These are phyloP conservation scores for Pogona vitticeps DNA, from an alignment of 2,113 vertebrate genomes.

Conservation along the genomic window DNA sequence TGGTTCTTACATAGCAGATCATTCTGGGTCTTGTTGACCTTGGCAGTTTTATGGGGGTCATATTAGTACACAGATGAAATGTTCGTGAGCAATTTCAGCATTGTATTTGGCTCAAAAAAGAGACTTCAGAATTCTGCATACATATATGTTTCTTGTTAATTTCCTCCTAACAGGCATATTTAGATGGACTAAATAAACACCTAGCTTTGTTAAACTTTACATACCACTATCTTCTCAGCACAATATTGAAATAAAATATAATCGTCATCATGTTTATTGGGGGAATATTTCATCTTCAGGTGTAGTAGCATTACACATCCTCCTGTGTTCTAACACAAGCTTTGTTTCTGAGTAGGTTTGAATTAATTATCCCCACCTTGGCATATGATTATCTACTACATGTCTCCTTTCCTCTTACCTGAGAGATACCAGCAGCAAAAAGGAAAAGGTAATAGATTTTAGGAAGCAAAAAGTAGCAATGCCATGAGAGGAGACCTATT, in stretches of 20 bases:
- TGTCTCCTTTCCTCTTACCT: constrained; percentile 27
- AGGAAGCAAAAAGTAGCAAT: constrained; percentile 41
- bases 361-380: constrained; percentile 46
- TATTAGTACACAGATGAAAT: constrained; percentile 54
- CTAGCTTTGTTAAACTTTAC: neutral
- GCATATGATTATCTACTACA: constrained; percentile 14
- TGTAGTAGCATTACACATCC: constrained; percentile 17
- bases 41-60: constrained; percentile 40
- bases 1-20: constrained; percentile 37
- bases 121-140: neutral
- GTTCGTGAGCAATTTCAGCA: constrained; percentile 49
- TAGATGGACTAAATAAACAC: neutral
- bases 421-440: constrained; percentile 17
- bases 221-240: neutral
- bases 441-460: constrained; percentile 41
- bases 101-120: constrained; percentile 20
- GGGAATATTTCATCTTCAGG: constrained; percentile 2
- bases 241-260: neutral
- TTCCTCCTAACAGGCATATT: neutral
- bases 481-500: constrained; percentile 36
- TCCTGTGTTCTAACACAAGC: neutral
- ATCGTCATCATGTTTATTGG: constrained; percentile 19
- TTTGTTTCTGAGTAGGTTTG: constrained; percentile 24
- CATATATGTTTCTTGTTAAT: constrained; percentile 1
- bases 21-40: constrained; percentile 53